Conservation (phyloP, 2,113 vertebrate genomes). For the Anser brachyrhynchus region DNA sequence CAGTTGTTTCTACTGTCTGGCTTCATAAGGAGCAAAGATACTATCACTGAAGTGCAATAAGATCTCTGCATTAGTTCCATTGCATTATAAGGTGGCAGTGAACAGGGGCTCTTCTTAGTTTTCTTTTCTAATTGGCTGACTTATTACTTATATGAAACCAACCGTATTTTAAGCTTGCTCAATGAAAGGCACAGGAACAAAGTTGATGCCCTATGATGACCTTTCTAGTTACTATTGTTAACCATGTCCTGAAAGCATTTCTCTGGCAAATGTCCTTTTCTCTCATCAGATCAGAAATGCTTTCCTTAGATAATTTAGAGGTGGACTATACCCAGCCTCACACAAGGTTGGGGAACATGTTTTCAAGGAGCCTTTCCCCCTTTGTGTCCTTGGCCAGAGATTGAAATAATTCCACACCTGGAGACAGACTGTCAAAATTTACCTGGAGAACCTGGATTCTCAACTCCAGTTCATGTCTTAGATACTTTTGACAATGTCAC, state of each 20-base stretch:
- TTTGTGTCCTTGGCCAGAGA: neutral
- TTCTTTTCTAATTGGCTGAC: constrained; percentile 30
- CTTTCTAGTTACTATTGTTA: constrained; percentile 34
- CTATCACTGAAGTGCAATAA: constrained; percentile 22
- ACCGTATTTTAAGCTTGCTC: constrained; percentile 7
- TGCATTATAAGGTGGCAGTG: neutral
- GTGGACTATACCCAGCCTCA: neutral
- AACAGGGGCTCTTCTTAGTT: neutral
- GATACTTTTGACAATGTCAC: neutral
- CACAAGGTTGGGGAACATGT: neutral
- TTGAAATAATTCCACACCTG: neutral
- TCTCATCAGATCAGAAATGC: neutral
- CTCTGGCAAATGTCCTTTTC: constrained; percentile 24
- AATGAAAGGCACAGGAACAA: constrained; percentile 25
- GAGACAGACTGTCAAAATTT: neutral
- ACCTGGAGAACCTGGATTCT: neutral
- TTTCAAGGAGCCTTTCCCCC: neutral
- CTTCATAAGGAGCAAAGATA: constrained; percentile 25
- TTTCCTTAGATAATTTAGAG: constrained; percentile 1
- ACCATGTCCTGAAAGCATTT: neutral
- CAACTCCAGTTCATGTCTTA: neutral
- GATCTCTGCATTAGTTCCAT: neutral
- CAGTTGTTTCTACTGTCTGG: neutral
- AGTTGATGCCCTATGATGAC: neutral
- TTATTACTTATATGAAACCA: constrained; percentile 34